These are phyloP conservation scores for Salminus brasiliensis DNA, from an alignment of 2,113 vertebrate species.

Conservation along the genomic window DNA sequence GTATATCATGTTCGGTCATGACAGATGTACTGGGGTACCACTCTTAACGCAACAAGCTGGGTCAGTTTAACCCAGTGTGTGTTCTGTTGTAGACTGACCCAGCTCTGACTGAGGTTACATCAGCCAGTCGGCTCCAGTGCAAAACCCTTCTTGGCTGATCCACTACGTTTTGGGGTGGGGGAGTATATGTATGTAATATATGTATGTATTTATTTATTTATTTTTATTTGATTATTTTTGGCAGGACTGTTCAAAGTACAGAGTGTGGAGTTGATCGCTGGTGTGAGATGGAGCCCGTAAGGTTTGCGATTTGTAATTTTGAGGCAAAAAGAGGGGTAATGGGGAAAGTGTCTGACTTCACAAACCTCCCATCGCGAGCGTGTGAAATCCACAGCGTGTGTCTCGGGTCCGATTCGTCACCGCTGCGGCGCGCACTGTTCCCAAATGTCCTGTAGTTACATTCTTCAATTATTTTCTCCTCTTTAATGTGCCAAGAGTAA, in stretches of 20 bases:
- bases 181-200: no score
- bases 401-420: conserved; percentile 71
- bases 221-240: not conserved
- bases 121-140: no score
- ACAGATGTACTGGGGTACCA: no score
- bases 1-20: no score
- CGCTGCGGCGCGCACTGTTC: conserved; percentile 67
- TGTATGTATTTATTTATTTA: no score
- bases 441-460: conserved; percentile 81
- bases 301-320: conserved; percentile 31
- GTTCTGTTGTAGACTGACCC: no score
- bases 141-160: no score
- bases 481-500: conserved; percentile 79
- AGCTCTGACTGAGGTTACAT: no score
- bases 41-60: no score
- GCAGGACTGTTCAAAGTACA: not conserved
- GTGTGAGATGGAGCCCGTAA: conserved; percentile 12
- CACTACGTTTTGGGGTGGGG: no score
- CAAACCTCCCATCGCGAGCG: conserved; percentile 55
- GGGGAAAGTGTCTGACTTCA: conserved; percentile 50
- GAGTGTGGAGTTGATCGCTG: conserved; percentile 13
- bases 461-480: conserved; percentile 79
- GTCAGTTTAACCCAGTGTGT: no score
- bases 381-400: conserved; percentile 55
- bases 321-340: conserved; percentile 30